Conservation (phyloP, 2,888 invertebrate species). For the Pyrrhosoma nymphula region DNA sequence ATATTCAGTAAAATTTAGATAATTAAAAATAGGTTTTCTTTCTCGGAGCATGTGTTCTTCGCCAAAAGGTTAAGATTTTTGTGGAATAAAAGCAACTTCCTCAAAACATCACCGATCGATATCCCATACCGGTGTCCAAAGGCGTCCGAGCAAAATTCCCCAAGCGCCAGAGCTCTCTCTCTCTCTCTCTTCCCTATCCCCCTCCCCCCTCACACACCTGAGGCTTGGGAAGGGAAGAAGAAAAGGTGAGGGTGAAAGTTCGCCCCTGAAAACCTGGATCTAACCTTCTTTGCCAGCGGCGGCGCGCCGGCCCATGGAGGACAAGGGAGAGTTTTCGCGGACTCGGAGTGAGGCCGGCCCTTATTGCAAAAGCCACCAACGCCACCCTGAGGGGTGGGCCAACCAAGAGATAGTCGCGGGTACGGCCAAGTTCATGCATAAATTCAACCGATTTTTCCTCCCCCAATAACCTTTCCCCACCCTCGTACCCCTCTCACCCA, state of each 20-base stretch:
- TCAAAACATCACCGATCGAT: background rate
- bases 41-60: no score
- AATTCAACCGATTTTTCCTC: slow-evolving; percentile 3
- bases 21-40: no score
- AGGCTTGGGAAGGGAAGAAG: background rate
- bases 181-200: background rate
- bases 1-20: no score
- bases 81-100: background rate
- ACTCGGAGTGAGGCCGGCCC: background rate
- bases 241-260: slow-evolving; percentile 18
- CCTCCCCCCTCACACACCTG: background rate
- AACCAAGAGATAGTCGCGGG: background rate
- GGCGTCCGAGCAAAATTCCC: background rate
- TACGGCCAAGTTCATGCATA: slow-evolving; percentile 32
- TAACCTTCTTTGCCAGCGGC: background rate
- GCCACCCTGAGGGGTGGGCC: background rate
- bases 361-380: slow-evolving; percentile 10
- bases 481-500: background rate
- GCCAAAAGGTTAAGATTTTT: background rate
- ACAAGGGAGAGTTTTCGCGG: background rate
- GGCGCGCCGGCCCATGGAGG: background rate
- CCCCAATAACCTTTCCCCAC: background rate
- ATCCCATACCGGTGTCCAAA: background rate
- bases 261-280: background rate
- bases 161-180: background rate